phyloP scores from a whole-genome alignment of 2,113 vertebrate species.

The Damaliscus lunatus region DNA sequence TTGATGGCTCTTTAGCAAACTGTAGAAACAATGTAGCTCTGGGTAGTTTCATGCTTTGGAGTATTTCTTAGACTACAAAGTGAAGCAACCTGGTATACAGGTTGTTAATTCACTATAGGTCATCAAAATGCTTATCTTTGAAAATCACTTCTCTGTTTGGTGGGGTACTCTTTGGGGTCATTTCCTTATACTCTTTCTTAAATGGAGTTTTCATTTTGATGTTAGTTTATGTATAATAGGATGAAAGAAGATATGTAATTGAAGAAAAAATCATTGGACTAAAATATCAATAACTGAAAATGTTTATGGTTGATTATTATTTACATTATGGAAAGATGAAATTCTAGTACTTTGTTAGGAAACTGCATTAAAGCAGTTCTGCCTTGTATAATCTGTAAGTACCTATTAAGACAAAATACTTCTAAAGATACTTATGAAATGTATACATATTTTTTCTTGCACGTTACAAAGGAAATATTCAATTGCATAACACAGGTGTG shows the following conservation, averaged over 20 bases:
- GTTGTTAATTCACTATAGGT: conserved; percentile 76
- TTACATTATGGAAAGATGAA: conserved; percentile 80
- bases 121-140: conserved; percentile 66
- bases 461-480: conserved; percentile 92
- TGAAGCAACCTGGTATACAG: conserved; percentile 77
- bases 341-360: conserved; percentile 86
- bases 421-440: conserved; percentile 95
- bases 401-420: conserved; percentile 93
- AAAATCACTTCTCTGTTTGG: conserved; percentile 61
- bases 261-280: conserved; percentile 82
- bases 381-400: conserved; percentile 97
- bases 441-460: conserved; percentile 99
- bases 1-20: conserved; percentile 76
- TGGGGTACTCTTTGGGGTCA: conserved; percentile 57
- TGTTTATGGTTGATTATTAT: conserved; percentile 87
- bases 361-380: conserved; percentile 86
- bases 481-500: conserved; percentile 78
- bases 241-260: conserved; percentile 82
- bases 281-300: conserved; percentile 87
- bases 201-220: conserved; percentile 73
- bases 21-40: conserved; percentile 81
- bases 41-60: conserved; percentile 85
- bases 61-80: conserved; percentile 78
- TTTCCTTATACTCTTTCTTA: conserved; percentile 77
- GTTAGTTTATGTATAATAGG: conserved; percentile 77